Percentiles rank a stretch among this genome's conserved stretches.
Evolutionary conservation across 2,113 vertebrate genomes (phyloP).

Genomic region (Bujurquina vittata): DNA sequence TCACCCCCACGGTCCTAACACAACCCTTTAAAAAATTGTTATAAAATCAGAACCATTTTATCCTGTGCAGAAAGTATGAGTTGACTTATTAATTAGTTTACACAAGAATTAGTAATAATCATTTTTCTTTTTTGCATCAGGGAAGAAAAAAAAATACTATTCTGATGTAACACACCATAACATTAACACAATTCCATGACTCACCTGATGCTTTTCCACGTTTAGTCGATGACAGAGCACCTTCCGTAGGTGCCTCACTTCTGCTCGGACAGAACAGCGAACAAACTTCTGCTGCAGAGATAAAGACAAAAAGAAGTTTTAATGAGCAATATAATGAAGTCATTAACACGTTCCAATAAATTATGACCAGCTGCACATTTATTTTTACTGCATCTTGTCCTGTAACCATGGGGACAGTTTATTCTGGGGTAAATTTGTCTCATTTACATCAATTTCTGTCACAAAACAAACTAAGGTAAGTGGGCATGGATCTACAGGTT

Average conservation of each 20-base stretch:
- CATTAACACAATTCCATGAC: constrained; percentile 5
- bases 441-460: no score
- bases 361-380: neutral
- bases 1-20: no score
- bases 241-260: constrained; percentile 91
- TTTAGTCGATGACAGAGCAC: constrained; percentile 92
- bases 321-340: neutral
- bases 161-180: neutral
- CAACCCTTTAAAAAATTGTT: no score
- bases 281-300: constrained; percentile 92
- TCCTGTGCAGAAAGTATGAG: neutral
- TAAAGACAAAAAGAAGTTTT: constrained; percentile 11
- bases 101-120: neutral
- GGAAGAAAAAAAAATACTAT: neutral
- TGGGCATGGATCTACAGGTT: neutral
- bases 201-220: constrained; percentile 89
- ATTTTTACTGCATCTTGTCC: neutral
- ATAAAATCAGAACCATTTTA: neutral
- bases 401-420: neutral
- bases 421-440: neutral
- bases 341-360: neutral
- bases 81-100: neutral
- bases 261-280: constrained; percentile 91
- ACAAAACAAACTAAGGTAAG: neutral
- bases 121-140: fast-evolving